Base-by-base conservation (phyloP, 1,140 invertebrate genomes). In the Heliconius hermathena region DNA sequence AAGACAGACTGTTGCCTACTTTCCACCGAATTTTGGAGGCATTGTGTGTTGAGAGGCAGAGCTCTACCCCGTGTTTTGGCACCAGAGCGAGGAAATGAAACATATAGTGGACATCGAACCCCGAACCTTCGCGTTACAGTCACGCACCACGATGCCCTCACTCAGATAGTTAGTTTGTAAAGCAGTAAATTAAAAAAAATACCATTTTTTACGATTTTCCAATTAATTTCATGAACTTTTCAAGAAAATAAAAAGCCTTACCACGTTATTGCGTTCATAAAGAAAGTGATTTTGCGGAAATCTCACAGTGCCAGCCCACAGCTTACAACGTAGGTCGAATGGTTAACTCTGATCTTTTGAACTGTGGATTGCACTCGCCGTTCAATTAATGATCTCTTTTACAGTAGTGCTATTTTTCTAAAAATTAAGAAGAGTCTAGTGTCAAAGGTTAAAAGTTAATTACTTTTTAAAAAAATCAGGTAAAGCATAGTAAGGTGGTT, bases 271-370 rank as follows among this genome's bases (percentile, higher is more conserved):
- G 13, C 57, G 60, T 66, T 52, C 16, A 9, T 26, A 66, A 66
- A 66, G 26, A 29, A n/a, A 29, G 20, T 36, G 46, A 57, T 46
- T 70, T 76, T 60, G 16, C 18, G 41, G 22, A 33, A 52, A 78
- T 78, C 49, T 41, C 49, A 54, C 20, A 54, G 33, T 29, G 22
- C 60, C 52, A n/a, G 26, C 54, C 54, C 54, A 57, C 54, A 54
- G 46, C 52, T 71, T 71, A 73, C 71, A 73, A 73, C 73, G 66
- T 78, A 72, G 76, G 76, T 73, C 71, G 57, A 73, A 60, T 52
- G 49, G 71, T 75, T 38, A 60, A 33, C 22, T 78, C 76, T 18
- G 49, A 54, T 73, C 76, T 73, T 78, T 73, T 78, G 33, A 73
- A 66, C 54, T 72, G 77, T 2, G 41, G 71, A 78, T 78, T 78